Percentiles rank a stretch among this genome's conserved stretches.
Conservation (phyloP, 2,113 vertebrate genomes). For the Oophaga pumilio region DNA sequence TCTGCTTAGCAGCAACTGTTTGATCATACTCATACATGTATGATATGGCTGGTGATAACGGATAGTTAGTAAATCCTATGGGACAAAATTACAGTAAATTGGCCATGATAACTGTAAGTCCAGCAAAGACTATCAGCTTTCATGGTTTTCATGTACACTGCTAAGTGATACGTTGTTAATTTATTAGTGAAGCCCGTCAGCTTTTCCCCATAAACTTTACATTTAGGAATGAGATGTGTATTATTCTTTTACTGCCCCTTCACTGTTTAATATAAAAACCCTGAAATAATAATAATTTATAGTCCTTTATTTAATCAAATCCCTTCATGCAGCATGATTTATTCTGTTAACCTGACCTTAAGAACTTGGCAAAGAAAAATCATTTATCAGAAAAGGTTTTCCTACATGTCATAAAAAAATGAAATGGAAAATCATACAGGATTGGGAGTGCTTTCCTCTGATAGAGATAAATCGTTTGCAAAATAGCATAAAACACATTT, state of each 20-base stretch:
- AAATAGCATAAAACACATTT: conserved; percentile 52
- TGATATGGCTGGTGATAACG: background rate
- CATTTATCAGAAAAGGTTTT: conserved; percentile 16
- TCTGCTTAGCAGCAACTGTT: background rate
- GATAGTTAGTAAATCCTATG: background rate
- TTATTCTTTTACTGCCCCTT: background rate
- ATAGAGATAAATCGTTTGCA: conserved; percentile 59
- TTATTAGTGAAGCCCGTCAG: background rate
- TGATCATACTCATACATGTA: background rate
- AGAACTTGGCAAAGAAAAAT: conserved; percentile 32
- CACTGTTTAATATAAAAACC: background rate
- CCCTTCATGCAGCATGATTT: background rate
- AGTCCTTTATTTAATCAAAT: conserved; percentile 1
- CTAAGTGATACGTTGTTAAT: background rate
- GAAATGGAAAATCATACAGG: conserved; percentile 50
- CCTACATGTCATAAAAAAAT: conserved; percentile 43
- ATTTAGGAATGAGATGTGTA: background rate
- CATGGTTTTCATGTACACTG: background rate
- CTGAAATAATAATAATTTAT: background rate
- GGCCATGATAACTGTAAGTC: background rate
- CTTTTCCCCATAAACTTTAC: background rate
- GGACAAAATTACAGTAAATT: background rate
- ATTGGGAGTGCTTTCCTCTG: conserved; percentile 54
- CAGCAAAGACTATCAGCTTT: background rate
- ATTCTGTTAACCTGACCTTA: background rate